Evolutionary conservation across 2,113 vertebrate species (phyloP), one percentile per base, ranked within the genome.

Genomic region (Pelobates fuscus): DNA sequence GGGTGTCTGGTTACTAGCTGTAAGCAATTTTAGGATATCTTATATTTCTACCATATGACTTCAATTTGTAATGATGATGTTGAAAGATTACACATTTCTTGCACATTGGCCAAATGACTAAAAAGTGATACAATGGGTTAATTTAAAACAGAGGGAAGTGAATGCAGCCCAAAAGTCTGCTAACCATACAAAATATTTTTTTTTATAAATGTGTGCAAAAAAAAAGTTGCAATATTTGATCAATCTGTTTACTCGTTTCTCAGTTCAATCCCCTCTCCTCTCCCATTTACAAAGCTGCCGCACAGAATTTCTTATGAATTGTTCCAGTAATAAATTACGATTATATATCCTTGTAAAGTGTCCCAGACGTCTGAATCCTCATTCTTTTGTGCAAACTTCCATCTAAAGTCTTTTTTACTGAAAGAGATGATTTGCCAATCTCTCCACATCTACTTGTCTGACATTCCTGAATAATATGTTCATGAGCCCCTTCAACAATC

Each of bases 31-130:
- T 66, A 55, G 30, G 15, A 66, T 57, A 5, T 37, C 5, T 65
- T 18, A 58, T 41, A 43, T 21, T 41, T 57, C 18, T 26, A 23
- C 49, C 61, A 74, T 74, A 49, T 64, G 70, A 59, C 17, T 11
- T 27, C 30, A 66, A 65, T 74, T 55, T 43, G 8, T 49, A 2
- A 11, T 43, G 46, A 2, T 15, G 18, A 32, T 20, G 30, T 17
- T 25, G 41, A 18, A 17, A n/a, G 1, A 8, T 23, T 8, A 41
- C 30, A 55, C 44, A 55, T 12, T 63, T 64, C 43, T 20, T n/a
- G 29, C 20, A 57, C 30, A 44, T 57, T 27, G 29, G 17, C 17
- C 4, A 7, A 64, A 44, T 54, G 26, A 64, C 12, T 65, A 64
- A 62, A 62, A 32, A 6, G 21, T 49, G 70, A 20, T 43, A 30